Base-by-base conservation (phyloP, 2,113 vertebrate species). In the Sisor rabdophorus region DNA sequence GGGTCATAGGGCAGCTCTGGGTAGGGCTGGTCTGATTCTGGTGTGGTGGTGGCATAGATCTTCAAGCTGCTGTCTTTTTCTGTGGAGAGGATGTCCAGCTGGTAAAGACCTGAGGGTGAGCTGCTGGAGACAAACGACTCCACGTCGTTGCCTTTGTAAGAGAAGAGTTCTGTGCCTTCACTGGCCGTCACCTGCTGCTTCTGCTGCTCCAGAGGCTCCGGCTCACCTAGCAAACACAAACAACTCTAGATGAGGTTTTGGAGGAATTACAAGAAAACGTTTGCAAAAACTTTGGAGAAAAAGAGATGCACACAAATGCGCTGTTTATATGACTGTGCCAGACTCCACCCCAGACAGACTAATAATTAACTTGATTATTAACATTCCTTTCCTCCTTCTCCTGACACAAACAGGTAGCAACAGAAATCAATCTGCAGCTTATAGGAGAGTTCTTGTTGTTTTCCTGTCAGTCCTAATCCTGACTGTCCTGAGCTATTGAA, bases 31-130 rank as follows among this genome's bases (percentile, higher is more conserved):
- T 98, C 97, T 0, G 96, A 98, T 84, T 96, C 97, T 0, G 97
- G 97, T 2, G 97, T 98, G 0, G 97, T 99, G 80, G 94, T 96
- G 77, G 95, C 94, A 2, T 98, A 98, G 11, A 96, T 90, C 84
- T 98, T 96, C 81, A 98, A 96, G 85, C 96, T 92, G 20, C 96
- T 98, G 86, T 99, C 97, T 75, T 98, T 98, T 91, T 99, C 97
- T 9, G 96, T 97, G 0, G 95, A 98, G 81, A 98, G 88, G n/a
- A 99, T 87, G 80, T 99, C 95, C 84, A 99, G 82, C 68, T 96
- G 96, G 84, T 99, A 99, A 32, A 99, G 90, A 65, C 97, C 97
- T 2, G 97, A 94, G 0, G 95, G 92, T 1, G 97, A 94, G 79
- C 94, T 97, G 7, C 94, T 90, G 60, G 96, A 93, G 50, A 93